Evolutionary conservation across 2,888 invertebrate species (phyloP).

Genomic region (Parnassius smintheus): DNA sequence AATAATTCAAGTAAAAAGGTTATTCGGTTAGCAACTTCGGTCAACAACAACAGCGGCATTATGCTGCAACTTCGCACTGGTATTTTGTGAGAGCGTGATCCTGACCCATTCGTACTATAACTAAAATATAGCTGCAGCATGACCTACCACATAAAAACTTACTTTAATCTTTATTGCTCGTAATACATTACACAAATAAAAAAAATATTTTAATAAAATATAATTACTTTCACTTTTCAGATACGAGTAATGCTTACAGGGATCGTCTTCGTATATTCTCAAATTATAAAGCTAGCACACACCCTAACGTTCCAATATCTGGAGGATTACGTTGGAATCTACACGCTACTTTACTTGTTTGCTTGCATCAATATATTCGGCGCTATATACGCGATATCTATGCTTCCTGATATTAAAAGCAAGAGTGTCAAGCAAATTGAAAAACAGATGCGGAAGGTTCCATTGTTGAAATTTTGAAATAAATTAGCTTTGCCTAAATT

Average conservation of each 20-base stretch:
- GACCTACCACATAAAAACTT: neutral
- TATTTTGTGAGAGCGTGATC: no score
- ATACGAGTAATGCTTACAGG: constrained; percentile 55
- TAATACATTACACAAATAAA: neutral
- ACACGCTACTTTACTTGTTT: constrained; percentile 60
- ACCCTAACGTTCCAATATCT: constrained; percentile 57
- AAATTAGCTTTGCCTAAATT: constrained; percentile 13
- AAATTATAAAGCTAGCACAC: constrained; percentile 55
- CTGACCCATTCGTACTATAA: no score
- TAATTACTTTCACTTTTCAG: constrained; percentile 44
- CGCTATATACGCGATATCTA: constrained; percentile 57
- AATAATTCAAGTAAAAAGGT: no score
- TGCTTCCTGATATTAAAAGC: constrained; percentile 50
- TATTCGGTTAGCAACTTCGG: no score
- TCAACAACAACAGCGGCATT: no score
- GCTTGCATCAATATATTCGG: constrained; percentile 59
- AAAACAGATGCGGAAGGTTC: constrained; percentile 56
- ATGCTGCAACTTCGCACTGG: no score
- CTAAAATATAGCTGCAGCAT: no score
- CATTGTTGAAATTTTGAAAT: constrained; percentile 49
- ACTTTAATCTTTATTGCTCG: neutral
- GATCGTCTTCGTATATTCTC: constrained; percentile 51
- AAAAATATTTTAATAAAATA: neutral
- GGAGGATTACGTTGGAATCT: constrained; percentile 58
- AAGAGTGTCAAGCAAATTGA: constrained; percentile 58